Percentiles rank a stretch among this genome's conserved stretches.
phyloP scores from a whole-genome alignment of 2,888 invertebrate species.

The Ceratothoa steindachneri region DNA sequence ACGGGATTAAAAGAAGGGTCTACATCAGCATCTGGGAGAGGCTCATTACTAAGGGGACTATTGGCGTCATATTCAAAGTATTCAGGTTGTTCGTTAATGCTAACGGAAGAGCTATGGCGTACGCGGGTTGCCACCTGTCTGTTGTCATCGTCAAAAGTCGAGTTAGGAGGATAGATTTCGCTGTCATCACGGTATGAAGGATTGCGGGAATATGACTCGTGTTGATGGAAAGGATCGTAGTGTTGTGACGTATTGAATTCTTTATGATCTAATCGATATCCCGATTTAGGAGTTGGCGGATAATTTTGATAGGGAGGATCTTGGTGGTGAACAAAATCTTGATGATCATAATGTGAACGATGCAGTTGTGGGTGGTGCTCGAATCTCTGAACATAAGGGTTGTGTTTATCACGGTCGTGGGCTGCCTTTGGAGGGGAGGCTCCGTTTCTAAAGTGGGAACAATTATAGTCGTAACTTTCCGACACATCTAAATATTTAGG shows the following conservation, averaged over 20 bases:
- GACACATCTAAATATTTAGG: neutral
- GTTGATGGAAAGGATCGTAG: constrained; percentile 17
- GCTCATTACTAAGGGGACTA: constrained; percentile 48
- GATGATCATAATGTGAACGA: neutral
- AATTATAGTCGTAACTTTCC: neutral
- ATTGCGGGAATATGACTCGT: constrained; percentile 17
- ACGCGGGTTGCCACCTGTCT: constrained; percentile 41
- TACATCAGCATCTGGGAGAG: constrained; percentile 48
- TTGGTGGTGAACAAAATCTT: neutral
- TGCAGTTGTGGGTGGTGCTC: neutral
- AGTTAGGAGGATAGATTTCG: constrained; percentile 11
- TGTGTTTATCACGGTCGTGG: neutral
- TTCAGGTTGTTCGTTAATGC: constrained; percentile 48
- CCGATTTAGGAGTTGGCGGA: neutral
- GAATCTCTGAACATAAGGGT: neutral
- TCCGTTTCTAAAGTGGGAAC: neutral
- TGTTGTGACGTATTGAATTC: constrained; percentile 22
- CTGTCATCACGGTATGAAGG: constrained; percentile 6
- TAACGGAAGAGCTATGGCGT: constrained; percentile 47
- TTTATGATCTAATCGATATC: neutral
- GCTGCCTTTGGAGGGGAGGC: neutral
- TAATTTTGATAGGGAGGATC: neutral
- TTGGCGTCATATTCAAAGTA: constrained; percentile 48
- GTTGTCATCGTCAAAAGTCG: constrained; percentile 12
- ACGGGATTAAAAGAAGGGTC: constrained; percentile 48